These are phyloP conservation scores for Porphyrio hochstetteri DNA, from an alignment of 2,113 vertebrate species.

Conservation along the genomic window DNA sequence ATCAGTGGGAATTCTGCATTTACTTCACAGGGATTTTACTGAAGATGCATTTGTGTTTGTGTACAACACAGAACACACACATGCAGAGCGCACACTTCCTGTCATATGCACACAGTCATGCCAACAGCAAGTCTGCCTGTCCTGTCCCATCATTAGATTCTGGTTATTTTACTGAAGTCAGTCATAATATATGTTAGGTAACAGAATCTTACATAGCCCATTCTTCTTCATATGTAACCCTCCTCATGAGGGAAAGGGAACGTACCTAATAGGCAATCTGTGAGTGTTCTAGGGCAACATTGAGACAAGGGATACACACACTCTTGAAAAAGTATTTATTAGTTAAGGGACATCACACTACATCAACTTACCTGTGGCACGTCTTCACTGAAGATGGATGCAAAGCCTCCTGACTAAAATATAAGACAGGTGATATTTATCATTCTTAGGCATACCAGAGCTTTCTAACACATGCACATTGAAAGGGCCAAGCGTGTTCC, in stretches of 20 bases:
- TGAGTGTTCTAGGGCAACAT: neutral
- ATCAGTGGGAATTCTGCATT: neutral
- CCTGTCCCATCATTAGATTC: neutral
- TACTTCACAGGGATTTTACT: neutral
- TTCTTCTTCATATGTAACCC: neutral
- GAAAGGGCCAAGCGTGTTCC: neutral
- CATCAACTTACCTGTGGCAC: constrained; percentile 68
- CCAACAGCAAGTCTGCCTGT: neutral
- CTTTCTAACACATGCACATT: neutral
- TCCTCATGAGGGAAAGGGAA: neutral
- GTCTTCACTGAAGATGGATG: constrained; percentile 81
- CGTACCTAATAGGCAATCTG: neutral
- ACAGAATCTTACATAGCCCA: neutral
- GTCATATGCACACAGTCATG: neutral
- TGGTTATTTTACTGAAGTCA: neutral
- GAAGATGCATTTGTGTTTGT: neutral
- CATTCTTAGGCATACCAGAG: constrained; percentile 47
- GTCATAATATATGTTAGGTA: neutral
- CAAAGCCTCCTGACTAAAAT: constrained; percentile 78
- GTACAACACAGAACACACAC: neutral
- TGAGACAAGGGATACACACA: neutral
- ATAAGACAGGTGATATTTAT: constrained; percentile 67
- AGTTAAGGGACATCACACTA: neutral
- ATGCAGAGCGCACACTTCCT: neutral
- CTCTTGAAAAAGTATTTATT: neutral